Evolutionary conservation across 2,113 vertebrate species (phyloP).

Genomic region (Rhagologus leucostigma): DNA sequence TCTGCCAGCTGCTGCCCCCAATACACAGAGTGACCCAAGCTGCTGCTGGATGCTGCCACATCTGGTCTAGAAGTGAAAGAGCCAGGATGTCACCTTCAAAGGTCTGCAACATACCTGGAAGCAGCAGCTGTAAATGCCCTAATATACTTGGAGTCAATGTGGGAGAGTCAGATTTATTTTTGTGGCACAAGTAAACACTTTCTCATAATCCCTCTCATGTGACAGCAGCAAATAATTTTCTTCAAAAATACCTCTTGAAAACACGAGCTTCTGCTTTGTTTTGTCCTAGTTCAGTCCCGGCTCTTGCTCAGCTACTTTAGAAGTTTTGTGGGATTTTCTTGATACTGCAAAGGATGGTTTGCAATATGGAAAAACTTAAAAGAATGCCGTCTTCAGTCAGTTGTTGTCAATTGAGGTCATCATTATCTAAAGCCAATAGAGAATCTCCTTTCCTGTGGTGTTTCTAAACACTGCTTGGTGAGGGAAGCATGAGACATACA

Average conservation of each 20-base stretch:
- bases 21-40: not conserved
- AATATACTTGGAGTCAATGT: not conserved
- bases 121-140: not conserved
- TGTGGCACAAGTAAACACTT: not conserved
- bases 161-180: not conserved
- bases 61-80: not conserved
- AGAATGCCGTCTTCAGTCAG: not conserved
- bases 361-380: not conserved
- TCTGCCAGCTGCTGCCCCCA: not conserved
- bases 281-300: not conserved
- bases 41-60: not conserved
- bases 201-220: not conserved
- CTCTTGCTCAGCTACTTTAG: not conserved
- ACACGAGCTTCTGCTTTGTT: not conserved
- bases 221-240: not conserved
- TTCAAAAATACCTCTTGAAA: not conserved
- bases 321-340: not conserved
- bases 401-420: not conserved
- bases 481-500: not conserved
- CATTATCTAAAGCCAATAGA: not conserved
- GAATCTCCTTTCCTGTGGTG: not conserved
- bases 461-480: constrained; percentile 28
- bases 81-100: not conserved
- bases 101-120: not conserved
- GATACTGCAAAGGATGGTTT: not conserved